Conservation (phyloP, 2,797 vertebrate species). For the Darevskia nairensis region DNA sequence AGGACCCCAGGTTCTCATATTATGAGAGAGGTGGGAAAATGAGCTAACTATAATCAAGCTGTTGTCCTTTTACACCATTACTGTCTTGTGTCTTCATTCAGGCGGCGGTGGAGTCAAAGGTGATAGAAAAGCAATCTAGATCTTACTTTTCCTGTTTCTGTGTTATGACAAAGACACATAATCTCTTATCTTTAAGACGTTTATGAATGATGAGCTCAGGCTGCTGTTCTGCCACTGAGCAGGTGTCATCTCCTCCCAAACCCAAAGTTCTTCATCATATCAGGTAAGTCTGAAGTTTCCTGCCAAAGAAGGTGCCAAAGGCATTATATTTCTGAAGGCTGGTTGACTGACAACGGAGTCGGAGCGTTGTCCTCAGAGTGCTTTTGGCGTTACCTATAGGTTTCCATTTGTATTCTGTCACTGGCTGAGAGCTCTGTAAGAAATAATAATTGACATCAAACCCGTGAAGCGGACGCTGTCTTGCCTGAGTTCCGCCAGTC, state of each 20-base stretch:
- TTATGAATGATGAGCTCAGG: not conserved
- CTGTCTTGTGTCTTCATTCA: not conserved
- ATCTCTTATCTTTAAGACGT: constrained; percentile 22
- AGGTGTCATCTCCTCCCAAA: not conserved
- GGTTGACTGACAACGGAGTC: constrained; percentile 24
- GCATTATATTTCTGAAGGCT: not conserved
- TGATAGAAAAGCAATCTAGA: not conserved
- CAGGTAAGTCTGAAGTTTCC: constrained; percentile 28
- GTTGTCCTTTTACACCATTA: not conserved
- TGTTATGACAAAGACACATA: not conserved
- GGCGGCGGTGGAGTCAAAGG: not conserved
- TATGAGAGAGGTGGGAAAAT: too few relatives aligned
- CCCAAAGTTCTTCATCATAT: constrained; percentile 14
- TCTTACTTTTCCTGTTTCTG: not conserved
- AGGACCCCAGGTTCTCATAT: too few relatives aligned
- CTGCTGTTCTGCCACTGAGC: not conserved
- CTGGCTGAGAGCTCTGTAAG: constrained; percentile 25
- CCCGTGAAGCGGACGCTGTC: constrained; percentile 27
- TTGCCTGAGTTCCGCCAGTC: constrained; percentile 35
- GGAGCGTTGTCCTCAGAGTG: constrained; percentile 20
- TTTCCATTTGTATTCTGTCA: constrained; percentile 53
- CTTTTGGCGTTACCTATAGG: constrained; percentile 24
- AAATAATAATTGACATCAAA: constrained; percentile 58
- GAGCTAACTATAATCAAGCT: not conserved
- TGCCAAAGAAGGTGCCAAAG: constrained; percentile 42